Evolutionary conservation across 2,888 invertebrate genomes (phyloP).

Genomic region (Oasisia sp.): DNA sequence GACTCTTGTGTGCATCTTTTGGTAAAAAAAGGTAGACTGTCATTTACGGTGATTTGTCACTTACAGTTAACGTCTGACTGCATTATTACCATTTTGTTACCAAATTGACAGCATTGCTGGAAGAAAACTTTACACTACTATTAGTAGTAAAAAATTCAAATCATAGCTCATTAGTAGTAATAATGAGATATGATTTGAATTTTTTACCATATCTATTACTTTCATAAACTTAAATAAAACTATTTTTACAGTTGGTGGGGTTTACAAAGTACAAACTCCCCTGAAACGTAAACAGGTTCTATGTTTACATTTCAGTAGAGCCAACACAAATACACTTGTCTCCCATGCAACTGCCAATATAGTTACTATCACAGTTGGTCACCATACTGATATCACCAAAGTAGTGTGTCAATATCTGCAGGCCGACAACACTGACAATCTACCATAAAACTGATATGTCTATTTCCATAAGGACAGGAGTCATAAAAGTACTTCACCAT

Average conservation of each 20-base stretch:
- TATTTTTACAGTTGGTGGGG: not conserved
- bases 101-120: not conserved
- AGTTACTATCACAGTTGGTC: not conserved
- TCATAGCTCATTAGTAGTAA: no score
- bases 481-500: not conserved
- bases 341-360: not conserved
- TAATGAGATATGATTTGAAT: not conserved
- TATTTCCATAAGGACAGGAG: constrained; percentile 2
- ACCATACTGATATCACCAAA: not conserved
- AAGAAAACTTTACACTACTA: no score
- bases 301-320: not conserved
- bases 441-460: not conserved
- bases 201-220: not conserved
- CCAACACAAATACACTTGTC: not conserved
- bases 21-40: no score
- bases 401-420: not conserved
- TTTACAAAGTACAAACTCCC: not conserved
- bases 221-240: not conserved
- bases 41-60: no score
- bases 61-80: not conserved
- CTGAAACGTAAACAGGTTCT: not conserved
- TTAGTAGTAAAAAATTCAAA: no score
- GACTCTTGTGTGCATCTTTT: no score
- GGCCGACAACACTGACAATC: not conserved
- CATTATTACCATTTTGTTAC: not conserved